Conservation (phyloP, 1,140 invertebrate species). For the Eumaeus atala region DNA sequence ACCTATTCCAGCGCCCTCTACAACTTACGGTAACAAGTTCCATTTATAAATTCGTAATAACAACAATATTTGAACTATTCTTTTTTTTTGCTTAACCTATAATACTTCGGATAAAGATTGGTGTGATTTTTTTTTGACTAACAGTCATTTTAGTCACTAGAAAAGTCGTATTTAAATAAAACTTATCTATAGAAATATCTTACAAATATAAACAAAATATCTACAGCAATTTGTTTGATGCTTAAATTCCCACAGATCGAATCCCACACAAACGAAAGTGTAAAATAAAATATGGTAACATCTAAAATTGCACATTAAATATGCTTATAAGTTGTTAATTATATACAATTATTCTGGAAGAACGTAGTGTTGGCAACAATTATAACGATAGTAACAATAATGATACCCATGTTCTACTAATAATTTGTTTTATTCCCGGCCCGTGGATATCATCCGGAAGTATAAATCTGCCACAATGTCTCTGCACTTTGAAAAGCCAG, state of each 20-base stretch:
- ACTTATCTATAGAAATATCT: conserved; percentile 37
- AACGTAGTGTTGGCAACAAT: no score
- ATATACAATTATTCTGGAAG: background rate
- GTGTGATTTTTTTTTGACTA: conserved; percentile 11
- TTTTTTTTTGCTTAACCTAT: conserved; percentile 43
- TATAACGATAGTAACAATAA: no score
- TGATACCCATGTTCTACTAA: no score
- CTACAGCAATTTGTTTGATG: conserved; percentile 20
- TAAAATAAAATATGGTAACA: background rate
- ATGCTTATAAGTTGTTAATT: background rate
- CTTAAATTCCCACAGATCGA: background rate
- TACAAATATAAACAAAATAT: conserved; percentile 36
- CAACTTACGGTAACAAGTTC: conserved; percentile 53
- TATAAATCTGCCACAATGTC: background rate
- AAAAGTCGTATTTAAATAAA: conserved; percentile 17
- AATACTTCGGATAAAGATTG: conserved; percentile 46
- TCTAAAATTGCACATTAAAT: background rate
- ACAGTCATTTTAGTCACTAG: conserved; percentile 11
- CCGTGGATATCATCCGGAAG: no score
- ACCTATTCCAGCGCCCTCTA: conserved; percentile 14
- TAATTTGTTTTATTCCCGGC: no score
- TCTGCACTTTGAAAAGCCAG: background rate
- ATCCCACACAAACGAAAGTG: background rate
- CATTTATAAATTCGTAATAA: conserved; percentile 63
- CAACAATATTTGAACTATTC: conserved; percentile 37